Evolutionary conservation across 2,888 invertebrate genomes (phyloP), one percentile per base, ranked within the genome.

Genomic region (Mimumesa dahlbomi): DNA sequence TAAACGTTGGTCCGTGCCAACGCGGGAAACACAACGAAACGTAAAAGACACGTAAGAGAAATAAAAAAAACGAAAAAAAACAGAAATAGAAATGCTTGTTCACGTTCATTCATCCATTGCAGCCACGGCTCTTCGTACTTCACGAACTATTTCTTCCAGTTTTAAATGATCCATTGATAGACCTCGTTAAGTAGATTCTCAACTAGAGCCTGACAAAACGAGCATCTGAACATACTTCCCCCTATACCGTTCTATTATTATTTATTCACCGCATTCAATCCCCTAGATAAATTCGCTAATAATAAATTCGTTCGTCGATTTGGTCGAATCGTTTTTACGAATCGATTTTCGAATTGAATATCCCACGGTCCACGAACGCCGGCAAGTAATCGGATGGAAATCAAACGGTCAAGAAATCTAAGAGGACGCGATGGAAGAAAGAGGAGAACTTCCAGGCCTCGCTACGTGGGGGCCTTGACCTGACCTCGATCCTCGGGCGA

Each of bases 401-500:
- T 43, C 19, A 7, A 48, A 22, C 16, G 40, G 13, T 6, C 42
- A 34, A 34, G 49, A 43, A 40, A 18, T 21, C 29, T 13, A 40
- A 13, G 19, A 29, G 5, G 34, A 21, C 25, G 54, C 52, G 14
- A n/a, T 14, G 42, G 43, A 22, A 22, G 62, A 36, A 66, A 43
- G 54, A 64, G 43, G 48, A 68, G 36, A 46, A 49, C 22, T 36
- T 34, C 11, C 36, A 56, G 65, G 67, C 67, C 59, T 68, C 52
- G 46, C 77, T 77, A 57, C 65, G 59, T 72, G 85, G 85, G 89
- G 88, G 89, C 89, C 89, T 89, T 89, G 89, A 89, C 89, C 89
- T 89, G 89, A 85, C 89, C 89, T 89, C 89, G 88, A 89, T 89
- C 87, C 81, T 87, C 79, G 69, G 79, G 71, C 85, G 84, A 88